A percentile compares a stretch with the other conserved stretches of the same genome.
phyloP scores from a whole-genome alignment of 2,797 vertebrate species.

The Sebastes ruberrimus region DNA sequence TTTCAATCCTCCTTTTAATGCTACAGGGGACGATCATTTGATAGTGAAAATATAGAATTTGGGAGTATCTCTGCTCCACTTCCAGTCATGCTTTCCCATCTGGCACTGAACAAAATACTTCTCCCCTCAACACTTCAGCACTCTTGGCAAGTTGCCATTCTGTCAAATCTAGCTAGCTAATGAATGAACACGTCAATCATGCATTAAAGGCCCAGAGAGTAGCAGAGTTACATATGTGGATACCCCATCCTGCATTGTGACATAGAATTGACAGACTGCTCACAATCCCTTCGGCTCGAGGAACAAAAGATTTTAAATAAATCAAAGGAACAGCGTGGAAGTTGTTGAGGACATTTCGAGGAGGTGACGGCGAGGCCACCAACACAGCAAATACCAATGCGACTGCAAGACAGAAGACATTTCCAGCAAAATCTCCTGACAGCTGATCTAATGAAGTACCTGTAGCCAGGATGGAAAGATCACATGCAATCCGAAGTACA shows the following conservation, averaged over 20 bases:
- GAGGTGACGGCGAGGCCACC: constrained; percentile 14
- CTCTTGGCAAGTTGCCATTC: constrained; percentile 44
- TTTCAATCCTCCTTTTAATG: background rate
- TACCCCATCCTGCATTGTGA: constrained; percentile 32
- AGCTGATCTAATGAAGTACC: constrained; percentile 22
- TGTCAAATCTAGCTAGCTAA: constrained; percentile 61
- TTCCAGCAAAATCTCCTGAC: constrained; percentile 5
- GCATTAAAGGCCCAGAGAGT: constrained; percentile 44
- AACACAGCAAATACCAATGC: background rate
- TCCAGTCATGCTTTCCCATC: constrained; percentile 21
- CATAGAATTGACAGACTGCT: constrained; percentile 39
- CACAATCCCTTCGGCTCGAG: constrained; percentile 19
- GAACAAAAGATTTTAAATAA: constrained; percentile 48
- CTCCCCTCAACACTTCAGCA: constrained; percentile 37
- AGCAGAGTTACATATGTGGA: constrained; percentile 47
- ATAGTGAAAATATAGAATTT: constrained; percentile 24
- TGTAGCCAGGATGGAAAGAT: constrained; percentile 14
- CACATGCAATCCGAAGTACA: constrained; percentile 1
- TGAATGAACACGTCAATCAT: constrained; percentile 67
- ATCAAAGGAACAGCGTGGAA: constrained; percentile 41
- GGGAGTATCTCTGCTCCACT: constrained; percentile 15
- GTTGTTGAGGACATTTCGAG: constrained; percentile 21
- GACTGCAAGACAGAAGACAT: background rate
- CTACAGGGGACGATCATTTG: constrained; percentile 24
- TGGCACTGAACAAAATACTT: constrained; percentile 45